Base-by-base conservation (phyloP, 2,113 vertebrate genomes). In the Himantopus leucocephalus region DNA sequence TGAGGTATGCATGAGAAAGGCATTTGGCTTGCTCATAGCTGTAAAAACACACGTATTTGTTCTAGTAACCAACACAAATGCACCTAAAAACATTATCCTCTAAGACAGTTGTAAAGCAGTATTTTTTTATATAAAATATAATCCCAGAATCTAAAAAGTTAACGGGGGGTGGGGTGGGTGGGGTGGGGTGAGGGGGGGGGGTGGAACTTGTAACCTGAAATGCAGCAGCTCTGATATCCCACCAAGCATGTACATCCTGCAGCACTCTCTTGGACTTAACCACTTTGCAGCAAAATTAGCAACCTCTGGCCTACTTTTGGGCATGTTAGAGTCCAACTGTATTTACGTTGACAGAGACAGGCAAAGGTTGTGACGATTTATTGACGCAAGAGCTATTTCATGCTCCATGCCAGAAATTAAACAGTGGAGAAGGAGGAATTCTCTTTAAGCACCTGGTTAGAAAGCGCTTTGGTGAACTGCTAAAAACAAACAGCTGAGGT, bases 381-480 rank as follows among this genome's bases (percentile, higher is more conserved):
- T 94, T 98, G 98, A 98, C 96, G 97, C 98, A 98, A 98, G 97
- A 96, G 95, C 94, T 77, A 94, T 96, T 96, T 48, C 41, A 67
- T 12, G 63, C 94, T 45, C 79, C 96, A 52, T 93, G 98, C 97
- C 98, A 98, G 94, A 96, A 97, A 95, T 97, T 97, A 96, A 97
- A 96, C 96, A 97, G 93, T 70, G 85, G 62, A 95, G 96, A 67
- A 95, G 94, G 94, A 96, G 59, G 85, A 98, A 96, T 96, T 97
- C 96, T 97, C 81, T 94, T 97, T 56, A 94, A 97, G 96, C 82
- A 84, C 94, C 91, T 92, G 13, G 96, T 88, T 58, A 92, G 94
- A 80, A 39, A 84, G 76, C 3, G 35, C 76, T 80, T 21, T 10
- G 81, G 92, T 92, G 64, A 79, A 70, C 35, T 81, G 76, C 90